Base-by-base conservation (phyloP, 2,888 invertebrate species). In the Tanypteryx hageni region DNA sequence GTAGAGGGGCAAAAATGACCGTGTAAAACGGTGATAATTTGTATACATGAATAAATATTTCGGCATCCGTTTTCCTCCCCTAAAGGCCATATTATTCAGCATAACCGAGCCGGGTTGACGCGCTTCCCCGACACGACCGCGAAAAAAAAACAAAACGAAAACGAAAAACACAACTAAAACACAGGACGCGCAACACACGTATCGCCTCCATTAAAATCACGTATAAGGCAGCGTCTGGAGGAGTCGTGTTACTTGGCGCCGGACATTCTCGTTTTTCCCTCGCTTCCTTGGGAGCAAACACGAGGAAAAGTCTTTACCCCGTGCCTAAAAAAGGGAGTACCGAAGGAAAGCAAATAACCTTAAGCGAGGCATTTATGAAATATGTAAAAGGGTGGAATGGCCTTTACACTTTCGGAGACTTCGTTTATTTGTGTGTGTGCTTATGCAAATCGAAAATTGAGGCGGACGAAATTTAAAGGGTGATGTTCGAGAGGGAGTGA, bases 21-120 rank as follows among this genome's bases (percentile, higher is more conserved):
- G 61, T 89, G 44, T 89, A 89, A 89, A 89, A 44, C 44, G 89
- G 44, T 44, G 89, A 89, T 89, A 89, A 89, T 89, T 89, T 89
- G 89, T 89, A 68, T 89, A 89, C 89, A 89, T 89, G 89, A 89
- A 89, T 89, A 89, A 64, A 61, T 89, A 89, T 89, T 89, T 89
- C 31, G 89, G 89, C 44, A 44, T 27, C 27, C 68, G 22, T 44
- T 44, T 44, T 44, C 5, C 27, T 31, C 86, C 61, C 86, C 58
- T 14, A 58, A 31, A 59, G 86, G 44, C 86, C 59, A 86, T 61
- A 61, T 86, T 86, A 86, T 86, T 86, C 86, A 86, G 27, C 31
- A 31, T 61, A 14, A 61, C 31, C 61, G 31, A 57, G 44, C 44
- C 61, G 61, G 31, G 86, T 27, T 61, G 59, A 64, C 31, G 86